Evolutionary conservation across 1,140 invertebrate genomes (phyloP), one percentile per base, ranked within the genome.

Genomic region (Propsilocerus akamusi): DNA sequence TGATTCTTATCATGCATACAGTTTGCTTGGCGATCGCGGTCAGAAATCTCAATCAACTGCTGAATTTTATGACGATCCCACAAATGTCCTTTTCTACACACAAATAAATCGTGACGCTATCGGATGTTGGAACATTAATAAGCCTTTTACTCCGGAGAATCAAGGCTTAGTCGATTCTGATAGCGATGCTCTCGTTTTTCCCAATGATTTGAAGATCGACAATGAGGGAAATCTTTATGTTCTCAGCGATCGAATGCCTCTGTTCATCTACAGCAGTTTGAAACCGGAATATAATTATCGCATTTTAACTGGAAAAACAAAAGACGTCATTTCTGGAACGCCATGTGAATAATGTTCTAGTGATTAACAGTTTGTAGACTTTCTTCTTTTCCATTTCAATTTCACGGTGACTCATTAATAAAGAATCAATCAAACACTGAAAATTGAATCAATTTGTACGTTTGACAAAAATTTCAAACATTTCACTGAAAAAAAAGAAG

Each of bases 71-170:
- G 80, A 86, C 55, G 72, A 75, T 26, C 74, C 76, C 47, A 79
- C 75, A 1, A 76, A 74, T 7, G 77, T 84, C 8, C 66, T 86
- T 2, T 82, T 87, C 59, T 87, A 85, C 57, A 79, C 81, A 7
- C 75, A 84, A 59, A 72, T 83, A 24, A 77, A 78, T 58, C 64
- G 65, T 24, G 63, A 65, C 47, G 62, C 60, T 37, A 63, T 78
- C 5, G 80, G 76, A 5, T 86, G 82, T 58, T 84, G 82, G 82
- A 82, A 84, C 57, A 72, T 73, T 0, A 72, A 73, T 20, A 73
- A 71, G 51, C 69, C 75, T 0, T 72, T 80, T 49, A 75, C 68
- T 34, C 67, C 75, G 0, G 75, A 83, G 30, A 81, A 75, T 56
- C 71, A 83, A 51, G 76, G 74, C 2, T 65, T 80, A 3, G 63